Base-by-base conservation (phyloP, 2,888 invertebrate species). In the Frankliniella intonsa region DNA sequence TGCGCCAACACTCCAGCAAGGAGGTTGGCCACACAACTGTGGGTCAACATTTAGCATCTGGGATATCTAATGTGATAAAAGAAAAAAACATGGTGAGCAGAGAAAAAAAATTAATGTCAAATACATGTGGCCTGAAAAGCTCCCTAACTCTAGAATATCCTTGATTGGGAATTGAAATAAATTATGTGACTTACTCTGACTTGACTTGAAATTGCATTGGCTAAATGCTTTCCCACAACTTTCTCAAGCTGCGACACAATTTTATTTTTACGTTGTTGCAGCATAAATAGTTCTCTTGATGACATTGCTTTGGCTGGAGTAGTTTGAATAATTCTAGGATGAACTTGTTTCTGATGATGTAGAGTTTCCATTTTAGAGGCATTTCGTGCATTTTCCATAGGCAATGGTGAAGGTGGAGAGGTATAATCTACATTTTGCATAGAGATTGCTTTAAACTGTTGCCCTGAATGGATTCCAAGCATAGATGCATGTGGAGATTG, bases 221-320 rank as follows among this genome's bases (percentile, higher is more conserved):
- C 83, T 76, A 84, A 83, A 50, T 84, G 83, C 51, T 84, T 90
- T 0, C 90, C 90, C 17, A 91, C 90, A 14, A 92, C 91, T 85
- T 91, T 91, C 85, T 92, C 92, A 80, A 92, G 86, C 83, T 91
- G 91, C 83, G 89, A 89, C 49, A 92, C 88, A 81, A 92, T 91
- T 85, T 92, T 92, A 87, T 91, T 90, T 85, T 90, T 91, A 8
- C 92, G 88, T 85, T 92, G 91, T 83, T 92, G 89, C 81, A 92
- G 87, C 84, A 51, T 19, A 51, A 81, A 51, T 1, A 55, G 55
- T 19, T 81, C 38, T 22, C 55, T 22, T 17, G 81, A 81, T 22
- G 51, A 81, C 38, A 81, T 50, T 5, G 22, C 25, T 38, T 55
- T 51, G 19, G 27, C 81, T 19, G 69, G 85, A 83, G 86, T 85